A percentile compares a stretch with the other conserved stretches of the same genome.
phyloP scores from a whole-genome alignment of 2,113 vertebrate genomes.

The Propithecus coquereli region DNA sequence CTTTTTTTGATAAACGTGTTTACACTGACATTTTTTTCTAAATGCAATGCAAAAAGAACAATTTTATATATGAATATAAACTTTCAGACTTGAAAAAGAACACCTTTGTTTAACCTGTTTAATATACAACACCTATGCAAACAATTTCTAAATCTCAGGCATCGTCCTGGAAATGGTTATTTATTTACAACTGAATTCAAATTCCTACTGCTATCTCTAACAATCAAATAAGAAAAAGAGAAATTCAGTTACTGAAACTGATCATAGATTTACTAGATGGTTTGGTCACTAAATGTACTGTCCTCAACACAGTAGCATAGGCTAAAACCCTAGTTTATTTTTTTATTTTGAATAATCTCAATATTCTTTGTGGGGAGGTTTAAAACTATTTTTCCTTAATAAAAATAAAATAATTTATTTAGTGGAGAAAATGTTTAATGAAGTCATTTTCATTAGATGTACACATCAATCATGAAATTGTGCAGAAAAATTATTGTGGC shows the following conservation, averaged over 20 bases:
- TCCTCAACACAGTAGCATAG: background rate
- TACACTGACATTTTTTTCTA: conserved; percentile 21
- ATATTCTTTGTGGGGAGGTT: conserved; percentile 30
- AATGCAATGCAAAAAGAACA: background rate
- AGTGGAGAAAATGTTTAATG: conserved; percentile 27
- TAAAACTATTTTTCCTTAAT: background rate
- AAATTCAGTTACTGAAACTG: conserved; percentile 55
- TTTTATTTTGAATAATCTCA: conserved; percentile 58
- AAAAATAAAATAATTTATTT: conserved; percentile 48
- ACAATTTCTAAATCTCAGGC: conserved; percentile 39
- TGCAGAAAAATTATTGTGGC: conserved; percentile 1
- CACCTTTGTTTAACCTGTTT: conserved; percentile 48
- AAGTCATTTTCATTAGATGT: conserved; percentile 34
- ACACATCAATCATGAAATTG: conserved; percentile 41
- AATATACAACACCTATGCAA: conserved; percentile 15
- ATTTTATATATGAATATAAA: conserved; percentile 52
- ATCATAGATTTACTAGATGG: conserved; percentile 40
- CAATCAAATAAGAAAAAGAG: conserved; percentile 56
- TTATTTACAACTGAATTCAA: conserved; percentile 64
- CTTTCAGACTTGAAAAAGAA: conserved; percentile 51
- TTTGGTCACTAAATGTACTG: conserved; percentile 34
- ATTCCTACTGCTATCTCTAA: conserved; percentile 60
- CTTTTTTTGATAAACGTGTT: conserved; percentile 47
- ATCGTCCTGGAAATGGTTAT: conserved; percentile 56
- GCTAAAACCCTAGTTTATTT: conserved; percentile 22